Conservation (phyloP, 2,113 vertebrate species). For the Perccottus glenii region DNA sequence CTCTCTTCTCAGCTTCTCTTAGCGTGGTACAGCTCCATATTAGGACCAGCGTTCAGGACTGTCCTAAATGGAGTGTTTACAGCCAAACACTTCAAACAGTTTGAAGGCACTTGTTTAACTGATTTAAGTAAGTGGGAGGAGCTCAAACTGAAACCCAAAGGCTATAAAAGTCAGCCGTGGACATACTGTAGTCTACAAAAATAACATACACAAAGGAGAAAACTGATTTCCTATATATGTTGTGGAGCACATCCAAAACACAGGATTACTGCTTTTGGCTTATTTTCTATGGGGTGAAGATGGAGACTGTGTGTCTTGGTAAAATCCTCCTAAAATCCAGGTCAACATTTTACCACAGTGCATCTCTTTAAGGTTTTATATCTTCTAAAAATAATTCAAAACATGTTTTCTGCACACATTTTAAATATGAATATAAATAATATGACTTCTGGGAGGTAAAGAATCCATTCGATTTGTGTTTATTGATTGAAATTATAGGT, state of each 20-base stretch:
- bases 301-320: slow-evolving; percentile 30
- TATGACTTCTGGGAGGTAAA: neutral
- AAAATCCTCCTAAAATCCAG: slow-evolving; percentile 31
- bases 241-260: neutral
- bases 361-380: slow-evolving; percentile 14
- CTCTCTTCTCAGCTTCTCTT: slow-evolving; percentile 34
- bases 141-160: neutral
- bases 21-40: slow-evolving; percentile 64
- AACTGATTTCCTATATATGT: slow-evolving; percentile 1
- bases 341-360: slow-evolving; percentile 14
- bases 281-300: neutral
- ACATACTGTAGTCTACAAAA: neutral
- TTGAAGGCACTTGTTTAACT: slow-evolving; percentile 44
- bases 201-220: neutral
- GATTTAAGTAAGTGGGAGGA: slow-evolving; percentile 15
- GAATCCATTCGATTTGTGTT: slow-evolving; percentile 15
- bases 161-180: neutral
- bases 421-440: neutral
- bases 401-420: neutral
- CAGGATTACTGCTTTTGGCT: neutral
- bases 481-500: slow-evolving; percentile 7
- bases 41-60: slow-evolving; percentile 47
- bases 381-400: neutral
- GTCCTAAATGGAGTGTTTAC: slow-evolving; percentile 54
- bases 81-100: slow-evolving; percentile 48